These are phyloP conservation scores for Sporophila hypoxantha DNA, from an alignment of 2,113 vertebrate species.

Conservation along the genomic window DNA sequence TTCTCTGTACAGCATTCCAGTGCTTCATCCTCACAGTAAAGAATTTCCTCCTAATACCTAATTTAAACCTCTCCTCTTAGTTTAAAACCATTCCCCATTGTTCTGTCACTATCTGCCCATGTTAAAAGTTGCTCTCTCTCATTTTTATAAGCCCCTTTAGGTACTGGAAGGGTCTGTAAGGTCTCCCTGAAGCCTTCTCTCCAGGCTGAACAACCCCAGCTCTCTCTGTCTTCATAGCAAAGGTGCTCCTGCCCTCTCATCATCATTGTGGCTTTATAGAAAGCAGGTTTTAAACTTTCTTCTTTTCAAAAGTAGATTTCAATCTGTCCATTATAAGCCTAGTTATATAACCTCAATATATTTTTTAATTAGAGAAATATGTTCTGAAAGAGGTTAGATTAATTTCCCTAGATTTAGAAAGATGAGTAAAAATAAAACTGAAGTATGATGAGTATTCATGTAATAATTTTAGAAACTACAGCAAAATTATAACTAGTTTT, in stretches of 20 bases:
- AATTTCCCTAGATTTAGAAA: slow-evolving; percentile 30
- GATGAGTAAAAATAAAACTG: slow-evolving; percentile 26
- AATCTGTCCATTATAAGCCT: background rate
- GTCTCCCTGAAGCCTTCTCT: background rate
- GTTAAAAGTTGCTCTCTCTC: background rate
- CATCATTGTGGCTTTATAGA: background rate
- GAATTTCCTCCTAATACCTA: background rate
- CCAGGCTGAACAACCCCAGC: background rate
- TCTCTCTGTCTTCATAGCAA: background rate
- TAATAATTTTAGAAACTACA: slow-evolving; percentile 27
- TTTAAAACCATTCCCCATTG: background rate
- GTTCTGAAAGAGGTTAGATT: slow-evolving; percentile 24
- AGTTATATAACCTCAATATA: background rate
- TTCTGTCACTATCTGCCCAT: background rate
- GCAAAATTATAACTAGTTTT: background rate
- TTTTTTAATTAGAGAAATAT: slow-evolving; percentile 21
- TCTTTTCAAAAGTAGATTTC: background rate
- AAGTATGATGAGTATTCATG: slow-evolving; percentile 19
- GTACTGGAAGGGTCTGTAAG: background rate
- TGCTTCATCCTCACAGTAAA: background rate
- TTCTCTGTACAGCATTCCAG: background rate
- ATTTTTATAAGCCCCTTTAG: background rate
- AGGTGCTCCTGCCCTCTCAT: background rate
- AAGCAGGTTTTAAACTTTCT: background rate
- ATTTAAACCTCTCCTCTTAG: background rate